Evolutionary conservation across 2,113 vertebrate genomes (phyloP).

Genomic region (Antechinus flavipes): DNA sequence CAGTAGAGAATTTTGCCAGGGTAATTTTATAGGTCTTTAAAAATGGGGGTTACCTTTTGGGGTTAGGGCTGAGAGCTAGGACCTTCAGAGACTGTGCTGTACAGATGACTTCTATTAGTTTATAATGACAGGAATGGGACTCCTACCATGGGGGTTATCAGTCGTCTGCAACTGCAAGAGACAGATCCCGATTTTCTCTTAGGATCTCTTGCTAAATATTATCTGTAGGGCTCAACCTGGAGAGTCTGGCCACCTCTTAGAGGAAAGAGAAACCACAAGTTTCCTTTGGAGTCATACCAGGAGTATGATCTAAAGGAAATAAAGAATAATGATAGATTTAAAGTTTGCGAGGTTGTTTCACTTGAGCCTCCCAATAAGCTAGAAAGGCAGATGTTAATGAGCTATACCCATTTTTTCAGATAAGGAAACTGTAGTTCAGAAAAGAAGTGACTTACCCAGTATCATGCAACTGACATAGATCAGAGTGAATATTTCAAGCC

Average conservation of each 20-base stretch:
- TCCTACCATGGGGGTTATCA: constrained; percentile 34
- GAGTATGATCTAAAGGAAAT: not conserved
- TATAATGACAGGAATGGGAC: not conserved
- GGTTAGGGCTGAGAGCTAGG: constrained; percentile 15
- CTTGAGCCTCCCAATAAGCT: not conserved
- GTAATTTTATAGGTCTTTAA: constrained; percentile 40
- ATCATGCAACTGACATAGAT: not conserved
- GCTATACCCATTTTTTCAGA: not conserved
- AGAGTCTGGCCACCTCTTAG: not conserved
- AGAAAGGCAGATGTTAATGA: not conserved
- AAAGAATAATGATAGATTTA: not conserved
- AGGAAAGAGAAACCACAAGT: constrained; percentile 4
- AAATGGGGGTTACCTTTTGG: constrained; percentile 17
- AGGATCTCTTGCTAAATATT: not conserved
- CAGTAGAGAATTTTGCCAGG: constrained; percentile 9
- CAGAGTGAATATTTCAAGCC: not conserved
- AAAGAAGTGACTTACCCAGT: not conserved
- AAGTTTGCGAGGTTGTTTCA: not conserved
- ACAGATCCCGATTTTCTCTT: not conserved
- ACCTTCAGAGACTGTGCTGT: constrained; percentile 9
- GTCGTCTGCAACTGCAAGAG: not conserved
- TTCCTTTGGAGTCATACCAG: not conserved
- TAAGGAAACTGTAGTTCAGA: not conserved
- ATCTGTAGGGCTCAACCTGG: not conserved
- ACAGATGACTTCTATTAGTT: constrained; percentile 11